A percentile compares a stretch with the other conserved stretches of the same genome.
Conservation (phyloP, 1,140 invertebrate genomes). For the Eurytemora carolleeae region DNA sequence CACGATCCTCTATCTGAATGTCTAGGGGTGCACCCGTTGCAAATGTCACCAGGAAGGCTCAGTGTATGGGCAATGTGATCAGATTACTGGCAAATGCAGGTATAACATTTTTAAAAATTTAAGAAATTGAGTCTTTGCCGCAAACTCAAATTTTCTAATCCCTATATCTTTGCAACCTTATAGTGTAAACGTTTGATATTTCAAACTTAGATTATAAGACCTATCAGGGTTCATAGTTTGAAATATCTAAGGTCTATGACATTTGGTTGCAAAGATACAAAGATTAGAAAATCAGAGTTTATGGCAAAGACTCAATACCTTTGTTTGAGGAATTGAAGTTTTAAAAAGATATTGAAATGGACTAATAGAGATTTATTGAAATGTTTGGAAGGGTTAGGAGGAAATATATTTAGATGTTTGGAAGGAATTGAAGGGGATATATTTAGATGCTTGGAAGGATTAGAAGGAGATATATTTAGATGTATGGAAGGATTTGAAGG, state of each 20-base stretch:
- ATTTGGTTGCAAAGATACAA: not conserved
- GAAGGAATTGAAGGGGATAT: not conserved
- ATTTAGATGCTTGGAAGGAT: not conserved
- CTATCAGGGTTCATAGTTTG: too few species aligned
- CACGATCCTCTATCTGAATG: constrained; percentile 23
- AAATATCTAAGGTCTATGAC: too few species aligned
- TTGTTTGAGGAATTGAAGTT: too few species aligned
- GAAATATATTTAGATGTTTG: not conserved
- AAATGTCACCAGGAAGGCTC: constrained; percentile 52
- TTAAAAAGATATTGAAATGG: too few species aligned
- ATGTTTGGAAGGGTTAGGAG: too few species aligned
- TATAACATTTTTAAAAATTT: not conserved
- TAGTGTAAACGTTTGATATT: too few species aligned
- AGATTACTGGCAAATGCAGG: constrained; percentile 37
- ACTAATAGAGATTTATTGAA: too few species aligned
- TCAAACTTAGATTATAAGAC: too few species aligned
- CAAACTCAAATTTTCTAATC: too few species aligned
- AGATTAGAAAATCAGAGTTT: not conserved
- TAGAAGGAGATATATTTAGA: not conserved
- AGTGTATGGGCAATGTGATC: constrained; percentile 45
- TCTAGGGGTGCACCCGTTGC: constrained; percentile 34
- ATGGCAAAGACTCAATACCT: too few species aligned
- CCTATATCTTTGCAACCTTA: too few species aligned
- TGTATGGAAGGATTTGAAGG: not conserved
- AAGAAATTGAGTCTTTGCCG: too few species aligned